A percentile compares a stretch with the other conserved stretches of the same genome.
phyloP scores from a whole-genome alignment of 2,888 invertebrate genomes.

The Campopleginae sp. region DNA sequence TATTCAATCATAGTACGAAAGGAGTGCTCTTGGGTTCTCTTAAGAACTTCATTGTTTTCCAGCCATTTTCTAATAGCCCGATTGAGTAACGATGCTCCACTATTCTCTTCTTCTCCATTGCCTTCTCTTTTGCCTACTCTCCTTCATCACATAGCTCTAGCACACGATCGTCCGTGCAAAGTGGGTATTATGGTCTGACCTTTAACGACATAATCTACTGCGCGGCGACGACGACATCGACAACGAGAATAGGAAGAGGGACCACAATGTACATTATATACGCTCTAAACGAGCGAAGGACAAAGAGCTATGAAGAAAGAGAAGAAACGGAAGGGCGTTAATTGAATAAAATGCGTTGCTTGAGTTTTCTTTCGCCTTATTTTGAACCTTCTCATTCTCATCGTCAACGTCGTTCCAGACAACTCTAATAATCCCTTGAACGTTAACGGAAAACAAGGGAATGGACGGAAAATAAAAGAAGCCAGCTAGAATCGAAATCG shows the following conservation, averaged over 20 bases:
- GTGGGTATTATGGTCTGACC: slow-evolving; percentile 69
- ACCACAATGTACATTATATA: slow-evolving; percentile 38
- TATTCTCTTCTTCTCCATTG: slow-evolving; percentile 27
- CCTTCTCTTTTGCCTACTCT: slow-evolving; percentile 28
- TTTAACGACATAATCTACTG: slow-evolving; percentile 69
- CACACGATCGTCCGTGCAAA: slow-evolving; percentile 62
- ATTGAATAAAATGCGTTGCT: slow-evolving; percentile 65
- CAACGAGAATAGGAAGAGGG: slow-evolving; percentile 35
- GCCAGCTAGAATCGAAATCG: slow-evolving; percentile 75
- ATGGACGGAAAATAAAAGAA: slow-evolving; percentile 39
- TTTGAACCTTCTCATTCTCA: slow-evolving; percentile 73
- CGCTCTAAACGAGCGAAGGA: slow-evolving; percentile 28
- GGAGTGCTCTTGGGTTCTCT: slow-evolving; percentile 44
- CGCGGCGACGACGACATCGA: slow-evolving; percentile 50
- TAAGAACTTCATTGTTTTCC: slow-evolving; percentile 63
- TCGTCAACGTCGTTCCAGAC: slow-evolving; percentile 37
- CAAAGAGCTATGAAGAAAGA: slow-evolving; percentile 54
- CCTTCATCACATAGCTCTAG: slow-evolving; percentile 59
- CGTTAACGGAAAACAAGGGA: slow-evolving; percentile 51
- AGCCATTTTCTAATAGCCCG: slow-evolving; percentile 63
- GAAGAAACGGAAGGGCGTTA: slow-evolving; percentile 60
- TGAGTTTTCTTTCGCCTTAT: slow-evolving; percentile 63
- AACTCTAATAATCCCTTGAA: slow-evolving; percentile 78
- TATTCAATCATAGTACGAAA: slow-evolving; percentile 38
- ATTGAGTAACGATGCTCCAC: slow-evolving; percentile 65